Base-by-base conservation (phyloP, 2,797 vertebrate species). In the Gymnopithys bicolor region DNA sequence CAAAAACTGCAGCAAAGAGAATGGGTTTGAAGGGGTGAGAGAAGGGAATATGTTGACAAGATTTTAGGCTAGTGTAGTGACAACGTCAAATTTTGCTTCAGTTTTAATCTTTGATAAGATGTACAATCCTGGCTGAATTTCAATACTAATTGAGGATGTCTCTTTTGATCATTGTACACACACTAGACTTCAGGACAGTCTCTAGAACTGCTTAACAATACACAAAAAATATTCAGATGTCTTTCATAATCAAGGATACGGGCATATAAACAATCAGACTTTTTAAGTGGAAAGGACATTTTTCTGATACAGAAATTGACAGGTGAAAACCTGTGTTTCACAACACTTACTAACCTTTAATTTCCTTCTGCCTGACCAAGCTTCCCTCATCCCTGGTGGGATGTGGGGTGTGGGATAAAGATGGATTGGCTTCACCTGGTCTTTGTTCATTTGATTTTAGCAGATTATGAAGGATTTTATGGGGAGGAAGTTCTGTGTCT, bases 51-150 rank as follows among this genome's bases (percentile, higher is more conserved):
- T 35, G 33, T 41, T 92, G 82, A 58, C 43, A 84, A 63, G 8
- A 33, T 79, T 90, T 93, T 87, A 90, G 83, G 33, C 33, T 94
- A 69, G 48, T 0, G 1, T 37, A 60, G 37, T 70, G 64, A 83
- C 56, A 84, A 58, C 84, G 55, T 71, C 55, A 94, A 94, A 71
- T 76, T 83, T 87, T 94, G 13, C 81, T 90, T 87, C 43, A 23
- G 56, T 91, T 95, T 94, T 93, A 87, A 63, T 93, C 68, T 91
- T 88, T 70, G 59, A 59, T 84, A 94, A 93, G 89, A 93, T 32
- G 32, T 79, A 80, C 23, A 85, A 28, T 80, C 68, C 63, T 96
- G 75, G 53, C 85, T 94, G 90, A 94, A 96, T 89, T 96, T 96
- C 88, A 93, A 1, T 82, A 83, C 59, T 93, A 94, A 90, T 89